A percentile compares a stretch with the other conserved stretches of the same genome.
phyloP scores from a whole-genome alignment of 2,888 invertebrate species.

The Ctena decussata region DNA sequence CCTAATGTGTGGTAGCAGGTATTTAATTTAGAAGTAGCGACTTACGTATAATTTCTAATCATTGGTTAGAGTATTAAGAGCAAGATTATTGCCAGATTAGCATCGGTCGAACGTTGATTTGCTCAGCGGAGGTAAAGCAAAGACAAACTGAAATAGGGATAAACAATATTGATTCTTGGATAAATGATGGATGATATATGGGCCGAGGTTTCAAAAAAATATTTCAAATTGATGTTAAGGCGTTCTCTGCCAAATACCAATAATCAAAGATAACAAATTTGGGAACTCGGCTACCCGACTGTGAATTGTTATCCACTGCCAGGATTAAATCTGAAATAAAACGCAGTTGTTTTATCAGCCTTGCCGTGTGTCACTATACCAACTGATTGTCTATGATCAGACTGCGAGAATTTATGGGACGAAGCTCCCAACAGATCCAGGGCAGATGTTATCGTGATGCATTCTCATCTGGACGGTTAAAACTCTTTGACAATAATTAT shows the following conservation, averaged over 20 bases:
- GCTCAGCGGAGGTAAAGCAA: not conserved
- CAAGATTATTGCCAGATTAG: not conserved
- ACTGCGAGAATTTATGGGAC: no score
- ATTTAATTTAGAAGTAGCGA: not conserved
- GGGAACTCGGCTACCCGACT: no score
- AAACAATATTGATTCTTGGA: slow-evolving; percentile 1
- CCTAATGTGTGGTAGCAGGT: no score
- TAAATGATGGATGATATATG: not conserved
- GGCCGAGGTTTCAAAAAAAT: not conserved
- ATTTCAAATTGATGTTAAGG: not conserved
- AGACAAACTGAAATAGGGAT: not conserved
- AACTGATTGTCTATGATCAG: no score
- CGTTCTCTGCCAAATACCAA: not conserved
- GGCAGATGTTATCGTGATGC: no score
- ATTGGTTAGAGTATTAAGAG: not conserved
- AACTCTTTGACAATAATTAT: no score
- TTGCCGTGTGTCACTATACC: no score
- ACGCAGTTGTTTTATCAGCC: no score
- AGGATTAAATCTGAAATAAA: no score
- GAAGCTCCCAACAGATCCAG: no score
- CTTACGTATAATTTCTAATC: not conserved
- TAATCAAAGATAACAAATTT: not conserved
- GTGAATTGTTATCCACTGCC: no score
- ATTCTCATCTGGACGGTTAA: no score
- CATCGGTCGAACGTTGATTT: not conserved